Evolutionary conservation across 2,113 vertebrate genomes (phyloP).

Genomic region (Oncorhynchus tshawytscha): DNA sequence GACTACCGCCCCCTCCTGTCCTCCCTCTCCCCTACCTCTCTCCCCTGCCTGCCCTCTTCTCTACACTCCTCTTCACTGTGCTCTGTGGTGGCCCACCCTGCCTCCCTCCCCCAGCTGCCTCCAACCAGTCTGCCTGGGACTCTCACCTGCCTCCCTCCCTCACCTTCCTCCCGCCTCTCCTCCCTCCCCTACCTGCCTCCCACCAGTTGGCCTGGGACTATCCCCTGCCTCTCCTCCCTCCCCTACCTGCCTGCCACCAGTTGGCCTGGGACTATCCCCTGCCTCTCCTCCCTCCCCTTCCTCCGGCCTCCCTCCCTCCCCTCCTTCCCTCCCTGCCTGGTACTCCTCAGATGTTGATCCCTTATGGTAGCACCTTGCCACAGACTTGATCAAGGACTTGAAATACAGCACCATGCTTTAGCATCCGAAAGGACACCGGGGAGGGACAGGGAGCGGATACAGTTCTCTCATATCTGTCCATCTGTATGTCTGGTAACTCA

Average conservation of each 20-base stretch:
- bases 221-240: neutral
- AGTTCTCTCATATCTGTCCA: neutral
- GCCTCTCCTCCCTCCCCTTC: neutral
- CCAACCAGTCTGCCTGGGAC: neutral
- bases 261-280: neutral
- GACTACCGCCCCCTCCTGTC: slow-evolving; percentile 29
- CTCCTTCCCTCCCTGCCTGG: slow-evolving; percentile 7
- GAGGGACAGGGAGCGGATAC: neutral
- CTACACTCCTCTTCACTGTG: slow-evolving; percentile 10
- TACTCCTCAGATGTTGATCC: neutral
- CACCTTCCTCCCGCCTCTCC: slow-evolving; percentile 62
- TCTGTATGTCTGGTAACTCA: neutral
- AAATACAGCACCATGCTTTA: neutral
- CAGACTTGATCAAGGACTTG: neutral
- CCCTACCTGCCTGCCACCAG: neutral
- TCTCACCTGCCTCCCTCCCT: neutral
- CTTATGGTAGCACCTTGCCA: neutral
- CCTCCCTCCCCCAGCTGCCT: slow-evolving; percentile 64
- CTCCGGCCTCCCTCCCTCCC: too few relatives aligned
- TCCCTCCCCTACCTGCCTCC: slow-evolving; percentile 57
- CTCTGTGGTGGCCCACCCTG: slow-evolving; percentile 25
- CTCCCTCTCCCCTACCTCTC: slow-evolving; percentile 8
- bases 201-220: neutral
- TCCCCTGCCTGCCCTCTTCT: neutral
- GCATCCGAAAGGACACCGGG: neutral